Evolutionary conservation across 2,888 invertebrate species (phyloP).

Genomic region (Melanargia galathea): DNA sequence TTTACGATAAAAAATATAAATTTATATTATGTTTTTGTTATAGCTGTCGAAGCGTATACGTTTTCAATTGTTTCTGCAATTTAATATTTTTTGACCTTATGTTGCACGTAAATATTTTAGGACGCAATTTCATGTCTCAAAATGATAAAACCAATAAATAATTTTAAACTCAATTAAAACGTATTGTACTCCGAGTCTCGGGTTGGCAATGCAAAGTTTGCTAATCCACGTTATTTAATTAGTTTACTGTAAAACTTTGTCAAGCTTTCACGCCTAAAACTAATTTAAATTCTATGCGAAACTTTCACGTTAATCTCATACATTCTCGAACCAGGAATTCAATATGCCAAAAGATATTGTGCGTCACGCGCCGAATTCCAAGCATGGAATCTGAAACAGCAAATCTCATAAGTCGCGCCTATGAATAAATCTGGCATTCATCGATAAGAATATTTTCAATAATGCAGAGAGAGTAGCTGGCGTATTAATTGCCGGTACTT

Average conservation of each 20-base stretch:
- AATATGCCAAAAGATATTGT: slow-evolving; percentile 4
- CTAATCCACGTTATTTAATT: slow-evolving; percentile 8
- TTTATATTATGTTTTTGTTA: too few relatives aligned
- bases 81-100: too few relatives aligned
- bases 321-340: slow-evolving; percentile 6
- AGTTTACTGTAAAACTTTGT: slow-evolving; percentile 16
- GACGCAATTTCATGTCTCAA: too few relatives aligned
- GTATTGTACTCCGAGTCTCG: background rate
- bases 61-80: too few relatives aligned
- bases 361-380: background rate
- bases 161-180: background rate
- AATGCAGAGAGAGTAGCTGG: too few relatives aligned
- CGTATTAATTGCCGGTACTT: too few relatives aligned
- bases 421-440: background rate
- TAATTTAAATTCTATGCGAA: slow-evolving; percentile 14
- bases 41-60: too few relatives aligned
- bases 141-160: too few relatives aligned
- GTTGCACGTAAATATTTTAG: too few relatives aligned
- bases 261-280: slow-evolving; percentile 17
- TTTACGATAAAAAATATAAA: too few relatives aligned
- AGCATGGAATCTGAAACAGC: slow-evolving; percentile 1
- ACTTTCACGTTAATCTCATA: slow-evolving; percentile 8
- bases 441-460: background rate
- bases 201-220: slow-evolving; percentile 5
- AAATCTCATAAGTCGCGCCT: background rate